These are phyloP conservation scores for Hybos culiciformis DNA, from an alignment of 2,888 invertebrate species.

Conservation along the genomic window DNA sequence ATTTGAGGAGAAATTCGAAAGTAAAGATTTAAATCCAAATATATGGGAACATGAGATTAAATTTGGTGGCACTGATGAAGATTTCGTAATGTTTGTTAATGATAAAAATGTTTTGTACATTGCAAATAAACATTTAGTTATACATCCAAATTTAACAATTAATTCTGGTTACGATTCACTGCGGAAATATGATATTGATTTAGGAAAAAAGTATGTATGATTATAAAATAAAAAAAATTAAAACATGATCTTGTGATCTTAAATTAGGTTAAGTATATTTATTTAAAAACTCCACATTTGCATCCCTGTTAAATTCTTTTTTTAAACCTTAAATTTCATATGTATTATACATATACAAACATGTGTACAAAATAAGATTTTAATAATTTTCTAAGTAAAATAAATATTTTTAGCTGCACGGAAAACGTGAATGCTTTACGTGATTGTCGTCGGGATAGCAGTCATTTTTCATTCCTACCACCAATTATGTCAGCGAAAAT, in stretches of 20 bases:
- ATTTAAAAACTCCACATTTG: no score
- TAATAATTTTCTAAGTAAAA: not conserved
- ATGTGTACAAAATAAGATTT: not conserved
- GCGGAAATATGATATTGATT: conserved; percentile 19
- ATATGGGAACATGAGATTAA: conserved; percentile 46
- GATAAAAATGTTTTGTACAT: conserved; percentile 23
- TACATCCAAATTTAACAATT: conserved; percentile 24
- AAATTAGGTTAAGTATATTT: conserved; percentile 1
- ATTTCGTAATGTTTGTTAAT: conserved; percentile 36
- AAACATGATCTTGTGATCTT: not conserved
- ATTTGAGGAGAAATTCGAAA: conserved; percentile 48
- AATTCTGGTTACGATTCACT: conserved; percentile 17
- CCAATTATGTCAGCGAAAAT: conserved; percentile 52
- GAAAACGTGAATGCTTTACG: conserved; percentile 32
- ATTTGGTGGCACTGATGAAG: conserved; percentile 33
- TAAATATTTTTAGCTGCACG: conserved; percentile 31
- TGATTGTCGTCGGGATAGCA: conserved; percentile 16
- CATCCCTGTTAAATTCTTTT: not conserved
- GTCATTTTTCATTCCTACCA: conserved; percentile 43
- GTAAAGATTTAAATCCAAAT: conserved; percentile 30
- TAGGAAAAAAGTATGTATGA: conserved; percentile 23
- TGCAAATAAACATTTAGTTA: conserved; percentile 21
- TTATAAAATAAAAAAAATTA: not conserved
- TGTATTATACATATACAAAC: conserved; percentile 13
- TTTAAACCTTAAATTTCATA: conserved; percentile 18